Evolutionary conservation across 2,113 vertebrate species (phyloP), one percentile per base, ranked within the genome.

Genomic region (Hyperopisus bebe): DNA sequence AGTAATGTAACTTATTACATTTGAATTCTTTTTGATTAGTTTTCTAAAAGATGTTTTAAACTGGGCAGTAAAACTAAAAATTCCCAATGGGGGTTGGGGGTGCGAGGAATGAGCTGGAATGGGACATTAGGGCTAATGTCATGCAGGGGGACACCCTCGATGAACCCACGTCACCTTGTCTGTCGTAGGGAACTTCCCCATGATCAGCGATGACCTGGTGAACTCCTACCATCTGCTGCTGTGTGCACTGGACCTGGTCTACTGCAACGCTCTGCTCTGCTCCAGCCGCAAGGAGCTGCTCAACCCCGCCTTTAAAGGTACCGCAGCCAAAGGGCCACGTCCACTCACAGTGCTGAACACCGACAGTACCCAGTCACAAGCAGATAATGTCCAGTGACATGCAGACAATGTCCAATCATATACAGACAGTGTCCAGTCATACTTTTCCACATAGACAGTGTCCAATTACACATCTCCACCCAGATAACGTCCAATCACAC

Each of bases 131-230:
- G 47, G 31, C 48, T 83, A 77, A 74, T 11, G 24, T 4, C 55
- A 5, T 9, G 44, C 42, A 9, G 31, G 1, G 24, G 44, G 83
- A 31, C 44, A 48, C 10, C 44, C 10, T 27, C n/a, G 6, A 15
- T 88, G 35, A 46, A 86, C 70, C 21, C 13, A 9, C 13, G 9
- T 77, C 6, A 55, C 47, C 21, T 31, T 51, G 8, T 55, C 88
- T 91, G 17, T 87, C 90, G 0, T 89, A 99, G 98, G 97, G 86
- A 99, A 99, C 95, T 99, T 99, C 92, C 98, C 98, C 2, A 98
- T 98, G 97, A 98, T 99, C 93, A 99, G 98, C 27, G 98, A 99
- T 91, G 98, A 99, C 92, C 94, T 99, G 94, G 98, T 99, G 93
- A 99, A 99, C 95, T 99, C 98, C 11, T 99, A 98, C 55, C 98